Percentiles rank a stretch among this genome's conserved stretches.
Conservation (phyloP, 2,797 vertebrate genomes). For the Lates japonicus region DNA sequence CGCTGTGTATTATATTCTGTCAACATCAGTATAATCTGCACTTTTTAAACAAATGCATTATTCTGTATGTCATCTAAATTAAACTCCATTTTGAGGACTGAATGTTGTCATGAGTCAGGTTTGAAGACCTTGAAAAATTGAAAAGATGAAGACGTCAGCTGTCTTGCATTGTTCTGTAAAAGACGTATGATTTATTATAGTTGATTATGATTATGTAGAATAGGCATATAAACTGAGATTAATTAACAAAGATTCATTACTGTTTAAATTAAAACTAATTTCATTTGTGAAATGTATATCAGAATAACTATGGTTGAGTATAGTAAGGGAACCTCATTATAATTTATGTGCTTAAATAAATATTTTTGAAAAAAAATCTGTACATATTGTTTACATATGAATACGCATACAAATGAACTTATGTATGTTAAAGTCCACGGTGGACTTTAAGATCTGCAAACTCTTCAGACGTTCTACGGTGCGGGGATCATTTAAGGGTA, state of each 20-base stretch:
- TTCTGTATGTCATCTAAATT: conserved; percentile 14
- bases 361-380: too few relatives aligned
- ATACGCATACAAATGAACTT: background rate
- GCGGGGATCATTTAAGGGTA: background rate
- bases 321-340: too few relatives aligned
- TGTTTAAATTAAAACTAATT: background rate
- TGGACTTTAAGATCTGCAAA: background rate
- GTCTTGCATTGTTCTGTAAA: background rate
- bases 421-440: background rate
- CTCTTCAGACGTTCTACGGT: background rate
- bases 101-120: background rate
- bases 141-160: background rate
- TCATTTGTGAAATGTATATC: too few relatives aligned
- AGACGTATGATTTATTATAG: too few relatives aligned
- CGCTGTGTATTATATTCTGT: conserved; percentile 5
- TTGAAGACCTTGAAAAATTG: background rate
- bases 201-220: background rate
- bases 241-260: background rate
- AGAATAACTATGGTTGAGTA: background rate
- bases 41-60: conserved; percentile 3
- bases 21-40: background rate
- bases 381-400: too few relatives aligned
- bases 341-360: too few relatives aligned
- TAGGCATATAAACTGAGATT: too few relatives aligned
- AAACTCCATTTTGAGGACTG: conserved; percentile 3